Evolutionary conservation across 1,140 invertebrate genomes (phyloP).

Genomic region (Hyphantria cunea): DNA sequence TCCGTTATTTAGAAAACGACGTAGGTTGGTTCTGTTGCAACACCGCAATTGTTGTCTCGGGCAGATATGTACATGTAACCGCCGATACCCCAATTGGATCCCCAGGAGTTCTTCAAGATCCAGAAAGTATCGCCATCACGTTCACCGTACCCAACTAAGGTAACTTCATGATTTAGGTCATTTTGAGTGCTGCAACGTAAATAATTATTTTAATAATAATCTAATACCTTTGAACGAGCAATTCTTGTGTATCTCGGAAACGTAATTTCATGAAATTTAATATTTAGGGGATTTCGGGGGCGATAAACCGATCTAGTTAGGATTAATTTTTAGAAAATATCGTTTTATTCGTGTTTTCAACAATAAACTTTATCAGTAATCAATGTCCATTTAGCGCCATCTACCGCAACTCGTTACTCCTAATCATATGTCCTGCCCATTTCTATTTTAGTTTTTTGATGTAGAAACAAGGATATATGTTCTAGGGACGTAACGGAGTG

Average conservation of each 20-base stretch:
- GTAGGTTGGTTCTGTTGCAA: constrained; percentile 81
- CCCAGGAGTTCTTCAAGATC: constrained; percentile 91
- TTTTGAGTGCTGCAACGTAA: constrained; percentile 13
- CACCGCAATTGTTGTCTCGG: constrained; percentile 89
- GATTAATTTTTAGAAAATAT: no score
- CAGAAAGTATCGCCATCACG: constrained; percentile 85
- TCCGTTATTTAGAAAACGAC: constrained; percentile 51
- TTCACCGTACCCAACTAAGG: constrained; percentile 84
- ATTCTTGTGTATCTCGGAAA: background rate
- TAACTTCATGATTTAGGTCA: constrained; percentile 81
- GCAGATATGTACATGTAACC: constrained; percentile 92
- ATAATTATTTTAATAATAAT: constrained; percentile 27
- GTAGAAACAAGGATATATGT: no score
- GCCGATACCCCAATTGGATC: constrained; percentile 86
- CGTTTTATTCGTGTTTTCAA: no score
- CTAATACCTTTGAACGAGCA: background rate
- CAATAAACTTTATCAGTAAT: no score
- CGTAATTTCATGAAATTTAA: no score
- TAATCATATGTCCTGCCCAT: no score
- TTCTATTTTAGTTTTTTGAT: no score
- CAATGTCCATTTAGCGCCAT: no score
- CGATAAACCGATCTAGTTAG: no score
- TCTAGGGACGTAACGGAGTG: no score
- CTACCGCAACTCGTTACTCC: no score
- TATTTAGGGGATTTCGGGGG: no score